Percentiles rank a stretch among this genome's conserved stretches.
These are phyloP conservation scores for Opisthocomus hoazin DNA, from an alignment of 2,113 vertebrate species.

Conservation along the genomic window DNA sequence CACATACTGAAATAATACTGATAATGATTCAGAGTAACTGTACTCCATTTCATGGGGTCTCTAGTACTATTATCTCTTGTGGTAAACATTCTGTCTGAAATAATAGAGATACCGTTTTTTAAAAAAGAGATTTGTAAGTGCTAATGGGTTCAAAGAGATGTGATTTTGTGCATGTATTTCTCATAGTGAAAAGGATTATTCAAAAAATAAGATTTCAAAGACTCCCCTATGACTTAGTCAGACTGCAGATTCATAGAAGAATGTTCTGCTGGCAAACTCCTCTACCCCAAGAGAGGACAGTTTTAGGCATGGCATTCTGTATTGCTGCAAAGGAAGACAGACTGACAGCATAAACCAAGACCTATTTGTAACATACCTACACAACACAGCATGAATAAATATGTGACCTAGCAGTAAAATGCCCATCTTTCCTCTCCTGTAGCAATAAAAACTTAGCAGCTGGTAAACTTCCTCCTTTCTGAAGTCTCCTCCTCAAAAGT, in stretches of 20 bases:
- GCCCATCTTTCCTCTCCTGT: not conserved
- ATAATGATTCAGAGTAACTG: not conserved
- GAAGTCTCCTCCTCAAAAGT: not conserved
- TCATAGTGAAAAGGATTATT: not conserved
- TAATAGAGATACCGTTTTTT: not conserved
- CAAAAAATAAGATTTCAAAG: not conserved
- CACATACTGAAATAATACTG: not conserved
- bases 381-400: not conserved
- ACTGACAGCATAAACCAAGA: not conserved
- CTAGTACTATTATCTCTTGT: not conserved
- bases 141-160: not conserved
- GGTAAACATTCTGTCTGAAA: not conserved
- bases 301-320: not conserved
- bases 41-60: not conserved
- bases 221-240: not conserved
- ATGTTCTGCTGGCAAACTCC: not conserved
- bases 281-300: not conserved
- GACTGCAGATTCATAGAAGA: not conserved
- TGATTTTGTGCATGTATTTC: not conserved
- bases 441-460: not conserved
- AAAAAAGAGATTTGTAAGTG: not conserved
- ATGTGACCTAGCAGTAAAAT: not conserved
- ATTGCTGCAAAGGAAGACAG: not conserved
- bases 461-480: not conserved
- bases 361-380: not conserved